Conservation (phyloP, 2,888 invertebrate species). For the Spatulosminthurus flaviceps region DNA sequence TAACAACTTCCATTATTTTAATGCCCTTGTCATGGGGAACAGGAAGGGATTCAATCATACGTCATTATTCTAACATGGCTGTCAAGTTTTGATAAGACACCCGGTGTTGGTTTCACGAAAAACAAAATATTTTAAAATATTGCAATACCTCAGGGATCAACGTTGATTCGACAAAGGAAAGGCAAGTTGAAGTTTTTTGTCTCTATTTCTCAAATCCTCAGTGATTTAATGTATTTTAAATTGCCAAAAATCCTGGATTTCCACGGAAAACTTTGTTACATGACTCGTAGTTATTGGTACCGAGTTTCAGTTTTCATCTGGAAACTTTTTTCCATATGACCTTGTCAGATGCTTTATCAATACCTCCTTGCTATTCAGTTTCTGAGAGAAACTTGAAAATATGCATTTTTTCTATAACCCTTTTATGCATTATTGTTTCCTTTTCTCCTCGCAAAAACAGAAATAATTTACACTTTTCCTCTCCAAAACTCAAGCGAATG, state of each 20-base stretch:
- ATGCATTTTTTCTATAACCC: neutral
- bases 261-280: neutral
- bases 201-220: neutral
- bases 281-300: neutral
- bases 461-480: neutral
- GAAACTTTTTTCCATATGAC: conserved; percentile 1
- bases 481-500: too few relatives aligned
- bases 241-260: conserved; percentile 16
- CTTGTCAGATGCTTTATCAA: neutral
- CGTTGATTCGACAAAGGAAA: conserved; percentile 23
- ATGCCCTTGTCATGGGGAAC: conserved; percentile 11
- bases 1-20: conserved; percentile 2
- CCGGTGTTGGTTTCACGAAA: neutral
- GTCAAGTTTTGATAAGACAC: conserved; percentile 21
- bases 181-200: conserved; percentile 27
- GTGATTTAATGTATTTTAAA: conserved; percentile 2
- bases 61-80: conserved; percentile 20
- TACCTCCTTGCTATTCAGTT: conserved; percentile 4
- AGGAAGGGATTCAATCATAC: neutral
- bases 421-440: neutral
- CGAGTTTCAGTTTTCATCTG: conserved; percentile 9
- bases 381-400: neutral
- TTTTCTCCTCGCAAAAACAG: neutral
- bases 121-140: conserved; percentile 3
- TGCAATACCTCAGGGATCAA: conserved; percentile 11